Conservation (phyloP, 2,888 invertebrate genomes). For the Pseudococcus longispinus region DNA sequence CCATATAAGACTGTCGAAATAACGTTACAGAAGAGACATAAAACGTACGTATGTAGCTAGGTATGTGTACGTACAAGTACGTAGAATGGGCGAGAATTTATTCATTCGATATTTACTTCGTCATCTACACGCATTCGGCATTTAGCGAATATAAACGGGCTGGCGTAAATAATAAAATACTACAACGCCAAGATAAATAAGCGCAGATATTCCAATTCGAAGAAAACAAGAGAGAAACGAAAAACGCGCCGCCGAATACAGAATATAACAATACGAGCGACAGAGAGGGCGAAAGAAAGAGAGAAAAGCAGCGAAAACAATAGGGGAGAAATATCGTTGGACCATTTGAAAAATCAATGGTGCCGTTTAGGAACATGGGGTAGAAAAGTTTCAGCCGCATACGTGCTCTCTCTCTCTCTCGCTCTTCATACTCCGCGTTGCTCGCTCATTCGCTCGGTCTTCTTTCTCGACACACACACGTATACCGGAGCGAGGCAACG, state of each 20-base stretch:
- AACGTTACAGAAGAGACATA: background rate
- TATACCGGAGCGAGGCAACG: no score
- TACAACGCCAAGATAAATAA: conserved; percentile 36
- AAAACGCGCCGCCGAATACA: conserved; percentile 58
- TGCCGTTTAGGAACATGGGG: conserved; percentile 58
- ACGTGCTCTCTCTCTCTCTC: conserved; percentile 33
- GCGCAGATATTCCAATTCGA: conserved; percentile 40
- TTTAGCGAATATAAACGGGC: conserved; percentile 12
- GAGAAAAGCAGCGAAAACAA: conserved; percentile 24
- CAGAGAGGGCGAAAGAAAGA: conserved; percentile 48
- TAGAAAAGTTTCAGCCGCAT: conserved; percentile 53
- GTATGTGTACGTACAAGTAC: no score
- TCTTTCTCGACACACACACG: conserved; percentile 2
- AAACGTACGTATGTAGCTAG: background rate
- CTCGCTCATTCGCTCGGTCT: background rate
- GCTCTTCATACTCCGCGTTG: background rate
- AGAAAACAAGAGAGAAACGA: conserved; percentile 58
- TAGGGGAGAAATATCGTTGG: conserved; percentile 55
- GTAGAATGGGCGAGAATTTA: background rate
- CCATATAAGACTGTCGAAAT: background rate
- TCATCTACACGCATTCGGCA: background rate
- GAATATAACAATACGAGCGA: background rate
- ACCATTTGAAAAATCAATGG: conserved; percentile 62
- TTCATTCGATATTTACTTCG: background rate
- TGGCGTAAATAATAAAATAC: conserved; percentile 34